A percentile compares a stretch with the other conserved stretches of the same genome.
Evolutionary conservation across 2,113 vertebrate genomes (phyloP).

Genomic region (Castor canadensis): DNA sequence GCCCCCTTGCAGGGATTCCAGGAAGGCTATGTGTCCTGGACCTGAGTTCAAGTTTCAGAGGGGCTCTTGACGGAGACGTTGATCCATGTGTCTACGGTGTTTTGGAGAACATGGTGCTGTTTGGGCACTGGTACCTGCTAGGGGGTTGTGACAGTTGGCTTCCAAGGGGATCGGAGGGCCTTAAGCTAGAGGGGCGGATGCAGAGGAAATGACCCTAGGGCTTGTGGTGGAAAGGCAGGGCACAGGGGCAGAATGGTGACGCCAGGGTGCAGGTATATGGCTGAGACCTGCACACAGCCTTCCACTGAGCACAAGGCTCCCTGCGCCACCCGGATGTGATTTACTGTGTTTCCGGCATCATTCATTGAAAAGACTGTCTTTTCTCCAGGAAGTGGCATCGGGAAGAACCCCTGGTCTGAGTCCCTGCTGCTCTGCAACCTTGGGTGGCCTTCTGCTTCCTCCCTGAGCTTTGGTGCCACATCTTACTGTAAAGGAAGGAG

Average conservation of each 20-base stretch:
- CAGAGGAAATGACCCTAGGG: not conserved
- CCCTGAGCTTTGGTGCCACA: not conserved
- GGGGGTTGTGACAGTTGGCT: not conserved
- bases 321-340: fast-evolving
- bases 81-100: no score
- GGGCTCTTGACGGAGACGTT: not conserved
- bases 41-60: not conserved
- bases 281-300: not conserved
- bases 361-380: not conserved
- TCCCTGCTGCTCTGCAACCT: not conserved
- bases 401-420: not conserved
- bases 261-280: not conserved
- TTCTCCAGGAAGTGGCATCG: not conserved
- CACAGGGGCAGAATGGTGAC: not conserved
- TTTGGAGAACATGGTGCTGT: not conserved
- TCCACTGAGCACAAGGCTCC: not conserved
- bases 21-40: not conserved
- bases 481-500: not conserved
- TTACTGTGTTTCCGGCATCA: no score
- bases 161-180: not conserved
- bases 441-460: not conserved
- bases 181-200: not conserved
- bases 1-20: fast-evolving
- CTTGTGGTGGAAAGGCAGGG: no score
- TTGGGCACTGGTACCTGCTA: not conserved